A percentile compares a stretch with the other conserved stretches of the same genome.
Conservation (phyloP, 2,113 vertebrate genomes). For the Morone saxatilis region DNA sequence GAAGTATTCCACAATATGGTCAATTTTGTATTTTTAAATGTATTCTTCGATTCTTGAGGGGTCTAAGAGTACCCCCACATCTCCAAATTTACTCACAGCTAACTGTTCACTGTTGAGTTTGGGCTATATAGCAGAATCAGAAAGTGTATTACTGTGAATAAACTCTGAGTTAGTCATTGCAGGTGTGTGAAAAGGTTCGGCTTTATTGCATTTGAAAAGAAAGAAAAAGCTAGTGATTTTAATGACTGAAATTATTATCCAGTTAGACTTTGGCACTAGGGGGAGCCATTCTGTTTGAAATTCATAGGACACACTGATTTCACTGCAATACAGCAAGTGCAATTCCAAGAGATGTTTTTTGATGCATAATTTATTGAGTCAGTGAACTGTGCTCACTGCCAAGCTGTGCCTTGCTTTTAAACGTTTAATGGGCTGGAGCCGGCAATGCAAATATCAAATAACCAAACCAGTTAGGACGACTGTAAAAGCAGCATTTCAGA, state of each 20-base stretch:
- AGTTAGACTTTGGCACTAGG: constrained; percentile 73
- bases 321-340: constrained; percentile 42
- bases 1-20: not conserved
- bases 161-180: not conserved
- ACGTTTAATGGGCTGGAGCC: constrained; percentile 51
- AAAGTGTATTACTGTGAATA: not conserved
- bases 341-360: constrained; percentile 57
- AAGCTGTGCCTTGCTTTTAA: constrained; percentile 54
- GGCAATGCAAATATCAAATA: constrained; percentile 45
- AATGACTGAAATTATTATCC: not conserved
- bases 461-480: not conserved
- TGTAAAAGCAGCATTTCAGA: not conserved
- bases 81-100: not conserved
- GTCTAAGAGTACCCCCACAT: not conserved
- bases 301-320: constrained; percentile 44
- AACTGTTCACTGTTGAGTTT: not conserved
- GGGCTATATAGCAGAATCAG: not conserved
- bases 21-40: not conserved
- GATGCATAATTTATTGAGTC: constrained; percentile 76
- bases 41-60: not conserved
- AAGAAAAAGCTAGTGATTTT: not conserved
- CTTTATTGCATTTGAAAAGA: not conserved
- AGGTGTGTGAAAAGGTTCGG: not conserved
- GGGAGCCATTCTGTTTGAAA: constrained; percentile 82
- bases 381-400: constrained; percentile 52